These are phyloP conservation scores for Drosophila pseudoananassae DNA, from an alignment of 1,140 invertebrate genomes.

Conservation along the genomic window DNA sequence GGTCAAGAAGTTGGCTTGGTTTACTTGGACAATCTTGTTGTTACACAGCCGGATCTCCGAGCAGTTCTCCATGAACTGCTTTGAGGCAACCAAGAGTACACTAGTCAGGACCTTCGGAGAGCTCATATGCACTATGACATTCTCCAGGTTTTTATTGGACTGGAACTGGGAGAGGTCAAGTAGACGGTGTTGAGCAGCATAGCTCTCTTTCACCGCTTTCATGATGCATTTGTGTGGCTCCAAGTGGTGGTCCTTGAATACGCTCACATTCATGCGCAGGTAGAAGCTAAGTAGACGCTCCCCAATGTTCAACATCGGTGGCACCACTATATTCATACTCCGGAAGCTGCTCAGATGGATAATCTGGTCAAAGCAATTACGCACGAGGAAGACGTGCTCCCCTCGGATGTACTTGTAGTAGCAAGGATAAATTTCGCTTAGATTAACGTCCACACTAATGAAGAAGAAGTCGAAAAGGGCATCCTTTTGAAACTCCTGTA, in stretches of 20 bases:
- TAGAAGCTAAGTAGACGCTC: constrained; percentile 37
- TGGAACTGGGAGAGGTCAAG: constrained; percentile 68
- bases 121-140: constrained; percentile 61
- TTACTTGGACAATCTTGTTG: constrained; percentile 60
- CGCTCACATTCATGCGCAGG: constrained; percentile 66
- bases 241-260: constrained; percentile 50
- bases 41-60: constrained; percentile 57
- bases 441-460: constrained; percentile 24
- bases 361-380: constrained; percentile 71
- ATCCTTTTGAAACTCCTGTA: constrained; percentile 43
- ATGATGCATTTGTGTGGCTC: constrained; percentile 54
- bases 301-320: constrained; percentile 3
- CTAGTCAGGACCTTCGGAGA: constrained; percentile 44
- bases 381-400: constrained; percentile 69
- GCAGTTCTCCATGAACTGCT: constrained; percentile 58
- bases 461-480: constrained; percentile 67
- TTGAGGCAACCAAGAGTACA: constrained; percentile 49
- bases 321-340: constrained; percentile 62
- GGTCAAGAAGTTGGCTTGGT: constrained; percentile 30
- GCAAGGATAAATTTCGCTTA: constrained; percentile 73
- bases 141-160: constrained; percentile 40
- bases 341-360: constrained; percentile 42
- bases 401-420: constrained; percentile 69
- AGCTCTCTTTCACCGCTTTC: constrained; percentile 55
- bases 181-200: constrained; percentile 51